These are phyloP conservation scores for Eurystomus glaucurus DNA, from an alignment of 2,797 vertebrate species.

Conservation along the genomic window DNA sequence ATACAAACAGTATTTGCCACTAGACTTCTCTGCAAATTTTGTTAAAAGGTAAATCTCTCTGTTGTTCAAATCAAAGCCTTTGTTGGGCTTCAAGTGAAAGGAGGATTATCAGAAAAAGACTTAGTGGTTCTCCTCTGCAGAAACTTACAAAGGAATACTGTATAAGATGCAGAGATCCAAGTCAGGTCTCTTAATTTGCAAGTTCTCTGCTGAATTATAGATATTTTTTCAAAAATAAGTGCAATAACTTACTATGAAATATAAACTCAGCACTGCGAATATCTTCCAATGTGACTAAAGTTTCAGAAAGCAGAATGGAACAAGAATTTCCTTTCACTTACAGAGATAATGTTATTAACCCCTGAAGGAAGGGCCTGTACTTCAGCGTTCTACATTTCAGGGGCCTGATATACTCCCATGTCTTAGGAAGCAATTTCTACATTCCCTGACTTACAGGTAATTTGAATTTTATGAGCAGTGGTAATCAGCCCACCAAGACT, in stretches of 20 bases:
- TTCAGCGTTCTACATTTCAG: background rate
- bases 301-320: background rate
- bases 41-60: background rate
- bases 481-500: background rate
- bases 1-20: background rate
- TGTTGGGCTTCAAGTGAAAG: accelerated
- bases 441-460: background rate
- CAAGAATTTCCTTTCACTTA: background rate
- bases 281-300: background rate
- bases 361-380: background rate
- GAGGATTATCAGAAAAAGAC: background rate
- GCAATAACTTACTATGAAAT: background rate
- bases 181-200: background rate
- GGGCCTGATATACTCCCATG: background rate
- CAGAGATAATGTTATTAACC: background rate
- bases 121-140: background rate
- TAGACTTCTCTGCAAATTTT: background rate
- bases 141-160: background rate
- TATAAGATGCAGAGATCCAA: background rate
- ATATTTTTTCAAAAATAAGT: background rate
- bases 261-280: background rate
- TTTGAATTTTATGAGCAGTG: background rate
- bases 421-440: background rate
- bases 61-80: background rate
- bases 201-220: background rate